phyloP scores from a whole-genome alignment of 2,113 vertebrate genomes.

The Cephalopterus ornatus region DNA sequence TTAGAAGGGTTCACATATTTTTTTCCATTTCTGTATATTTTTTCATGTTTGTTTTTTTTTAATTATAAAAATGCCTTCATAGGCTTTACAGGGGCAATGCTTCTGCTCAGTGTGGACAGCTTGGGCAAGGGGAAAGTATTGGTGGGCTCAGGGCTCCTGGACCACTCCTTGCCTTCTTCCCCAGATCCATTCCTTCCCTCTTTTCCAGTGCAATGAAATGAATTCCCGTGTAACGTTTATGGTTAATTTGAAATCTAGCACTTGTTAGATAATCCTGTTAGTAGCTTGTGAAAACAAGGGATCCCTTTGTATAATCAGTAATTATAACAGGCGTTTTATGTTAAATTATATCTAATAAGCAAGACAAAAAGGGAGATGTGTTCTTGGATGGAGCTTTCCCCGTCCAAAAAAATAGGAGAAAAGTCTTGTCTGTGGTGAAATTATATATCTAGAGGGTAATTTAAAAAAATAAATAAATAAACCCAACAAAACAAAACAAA shows the following conservation, averaged over 20 bases:
- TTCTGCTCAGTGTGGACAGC: not conserved
- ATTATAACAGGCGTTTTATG: constrained; percentile 66
- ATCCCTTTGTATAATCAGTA: not conserved
- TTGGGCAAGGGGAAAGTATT: fast-evolving
- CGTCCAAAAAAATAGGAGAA: fast-evolving
- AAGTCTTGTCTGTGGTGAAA: not conserved
- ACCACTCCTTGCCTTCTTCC: not conserved
- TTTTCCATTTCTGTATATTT: not conserved
- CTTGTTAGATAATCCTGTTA: constrained; percentile 72
- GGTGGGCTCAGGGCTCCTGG: not conserved
- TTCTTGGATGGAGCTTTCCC: not conserved
- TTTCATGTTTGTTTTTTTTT: not conserved
- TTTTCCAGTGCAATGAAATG: constrained; percentile 32
- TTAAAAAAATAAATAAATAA: too few species aligned
- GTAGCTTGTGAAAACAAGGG: constrained; percentile 62
- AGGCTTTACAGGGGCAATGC: not conserved
- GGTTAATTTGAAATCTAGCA: constrained; percentile 70
- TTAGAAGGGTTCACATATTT: not conserved
- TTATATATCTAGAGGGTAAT: too few species aligned
- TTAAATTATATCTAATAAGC: constrained; percentile 54
- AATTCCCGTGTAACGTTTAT: constrained; percentile 54
- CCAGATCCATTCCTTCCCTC: not conserved
- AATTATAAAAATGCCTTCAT: not conserved
- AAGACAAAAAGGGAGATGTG: constrained; percentile 45
- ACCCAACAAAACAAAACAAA: too few species aligned